phyloP scores from a whole-genome alignment of 1,140 invertebrate genomes.

The Aphaenogaster rudis region DNA sequence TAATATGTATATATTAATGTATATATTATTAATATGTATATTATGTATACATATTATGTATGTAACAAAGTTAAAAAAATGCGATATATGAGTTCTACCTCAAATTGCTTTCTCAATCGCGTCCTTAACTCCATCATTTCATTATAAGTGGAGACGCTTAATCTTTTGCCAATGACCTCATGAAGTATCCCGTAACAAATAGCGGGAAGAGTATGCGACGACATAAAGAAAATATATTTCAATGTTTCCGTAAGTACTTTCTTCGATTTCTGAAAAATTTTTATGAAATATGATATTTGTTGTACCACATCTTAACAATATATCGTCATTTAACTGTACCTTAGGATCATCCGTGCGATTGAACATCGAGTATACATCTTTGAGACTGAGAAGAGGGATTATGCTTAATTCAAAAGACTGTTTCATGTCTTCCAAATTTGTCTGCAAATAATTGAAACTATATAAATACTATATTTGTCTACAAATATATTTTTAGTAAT shows the following conservation, averaged over 20 bases:
- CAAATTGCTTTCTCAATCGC: constrained; percentile 88
- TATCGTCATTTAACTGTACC: constrained; percentile 51
- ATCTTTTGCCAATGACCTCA: constrained; percentile 85
- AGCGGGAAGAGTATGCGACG: constrained; percentile 87
- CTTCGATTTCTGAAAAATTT: constrained; percentile 84
- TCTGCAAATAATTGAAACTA: constrained; percentile 77
- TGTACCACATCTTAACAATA: background rate
- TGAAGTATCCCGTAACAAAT: constrained; percentile 87
- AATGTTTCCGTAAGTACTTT: constrained; percentile 88
- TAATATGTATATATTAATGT: background rate
- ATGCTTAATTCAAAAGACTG: constrained; percentile 87
- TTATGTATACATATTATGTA: no score
- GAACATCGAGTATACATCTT: constrained; percentile 87
- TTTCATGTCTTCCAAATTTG: constrained; percentile 88
- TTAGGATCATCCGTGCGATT: constrained; percentile 83
- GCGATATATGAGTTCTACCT: constrained; percentile 80
- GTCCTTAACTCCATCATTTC: constrained; percentile 86
- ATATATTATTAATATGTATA: no score
- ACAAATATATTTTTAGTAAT: background rate
- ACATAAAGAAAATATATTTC: constrained; percentile 87
- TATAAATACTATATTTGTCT: background rate
- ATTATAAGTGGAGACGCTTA: constrained; percentile 86
- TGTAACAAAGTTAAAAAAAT: background rate
- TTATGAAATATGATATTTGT: background rate
- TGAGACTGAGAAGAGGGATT: background rate